These are phyloP conservation scores for Mesorhabditis sp. DNA, from an alignment of 2,888 invertebrate genomes.

Conservation along the genomic window DNA sequence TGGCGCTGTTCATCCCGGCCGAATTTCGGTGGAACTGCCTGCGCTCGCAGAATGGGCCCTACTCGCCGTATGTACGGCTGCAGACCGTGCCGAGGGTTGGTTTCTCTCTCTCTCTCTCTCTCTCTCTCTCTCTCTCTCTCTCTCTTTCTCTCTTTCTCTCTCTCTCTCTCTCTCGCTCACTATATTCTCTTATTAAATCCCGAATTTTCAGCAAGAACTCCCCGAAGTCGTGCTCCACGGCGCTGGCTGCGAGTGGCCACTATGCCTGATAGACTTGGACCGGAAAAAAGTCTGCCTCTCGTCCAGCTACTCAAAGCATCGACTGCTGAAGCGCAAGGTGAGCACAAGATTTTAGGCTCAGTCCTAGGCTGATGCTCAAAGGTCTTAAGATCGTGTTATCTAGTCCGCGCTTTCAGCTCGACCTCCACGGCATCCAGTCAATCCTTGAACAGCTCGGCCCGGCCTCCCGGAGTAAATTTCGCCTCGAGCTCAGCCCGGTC, in stretches of 20 bases:
- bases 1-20: constrained; percentile 43
- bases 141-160: neutral
- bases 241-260: constrained; percentile 40
- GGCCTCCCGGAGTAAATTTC: too few relatives aligned
- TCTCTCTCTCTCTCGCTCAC: neutral
- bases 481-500: constrained; percentile 23
- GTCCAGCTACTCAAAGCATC: constrained; percentile 34
- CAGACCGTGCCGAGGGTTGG: constrained; percentile 46
- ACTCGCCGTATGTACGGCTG: constrained; percentile 44
- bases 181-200: neutral
- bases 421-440: neutral
- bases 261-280: constrained; percentile 49
- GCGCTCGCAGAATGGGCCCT: constrained; percentile 36
- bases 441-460: neutral
- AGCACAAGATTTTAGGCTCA: neutral
- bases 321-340: constrained; percentile 15
- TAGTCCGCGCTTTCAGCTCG: neutral
- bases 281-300: constrained; percentile 42
- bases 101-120: neutral
- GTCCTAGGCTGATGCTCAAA: neutral
- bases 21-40: constrained; percentile 40
- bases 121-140: too few relatives aligned
- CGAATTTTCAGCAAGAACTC: constrained; percentile 27
- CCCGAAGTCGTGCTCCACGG: constrained; percentile 27
- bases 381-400: constrained; percentile 1